Evolutionary conservation across 2,113 vertebrate genomes (phyloP).

Genomic region (Rhea americana): DNA sequence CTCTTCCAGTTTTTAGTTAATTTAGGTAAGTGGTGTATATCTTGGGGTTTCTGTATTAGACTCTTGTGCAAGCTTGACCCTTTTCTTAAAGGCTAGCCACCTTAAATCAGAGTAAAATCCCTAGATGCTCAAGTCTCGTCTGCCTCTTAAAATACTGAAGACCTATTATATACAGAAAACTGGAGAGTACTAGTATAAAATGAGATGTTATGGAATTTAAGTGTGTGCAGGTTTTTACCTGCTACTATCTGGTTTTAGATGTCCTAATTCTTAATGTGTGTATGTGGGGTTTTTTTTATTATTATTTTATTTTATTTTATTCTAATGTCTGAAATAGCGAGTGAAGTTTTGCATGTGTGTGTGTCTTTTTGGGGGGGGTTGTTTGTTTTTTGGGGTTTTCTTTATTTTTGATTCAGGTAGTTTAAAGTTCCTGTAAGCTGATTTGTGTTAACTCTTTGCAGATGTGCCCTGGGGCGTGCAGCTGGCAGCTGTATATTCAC

Average conservation of each 20-base stretch:
- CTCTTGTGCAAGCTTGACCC: neutral
- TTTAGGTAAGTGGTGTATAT: neutral
- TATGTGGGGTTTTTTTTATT: neutral
- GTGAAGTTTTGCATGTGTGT: too few relatives aligned
- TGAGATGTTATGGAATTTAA: neutral
- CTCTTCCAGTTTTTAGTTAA: neutral
- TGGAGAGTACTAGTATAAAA: neutral
- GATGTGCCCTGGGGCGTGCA: constrained; percentile 92
- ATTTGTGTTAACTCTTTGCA: constrained; percentile 57
- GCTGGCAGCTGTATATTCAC: constrained; percentile 89
- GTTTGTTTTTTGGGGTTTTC: too few relatives aligned
- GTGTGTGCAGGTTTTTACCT: neutral
- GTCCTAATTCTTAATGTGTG: neutral
- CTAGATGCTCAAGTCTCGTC: neutral
- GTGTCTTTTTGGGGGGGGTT: too few relatives aligned
- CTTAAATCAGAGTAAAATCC: neutral
- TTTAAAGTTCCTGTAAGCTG: neutral
- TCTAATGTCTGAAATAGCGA: neutral
- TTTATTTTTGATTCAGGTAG: neutral
- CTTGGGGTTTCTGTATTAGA: neutral
- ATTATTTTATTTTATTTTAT: neutral
- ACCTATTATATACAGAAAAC: neutral
- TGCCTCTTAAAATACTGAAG: neutral
- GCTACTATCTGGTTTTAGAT: accelerated
- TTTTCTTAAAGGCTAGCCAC: neutral